Conservation (phyloP, 2,797 vertebrate genomes). For the Scomberomorus guttatus region DNA sequence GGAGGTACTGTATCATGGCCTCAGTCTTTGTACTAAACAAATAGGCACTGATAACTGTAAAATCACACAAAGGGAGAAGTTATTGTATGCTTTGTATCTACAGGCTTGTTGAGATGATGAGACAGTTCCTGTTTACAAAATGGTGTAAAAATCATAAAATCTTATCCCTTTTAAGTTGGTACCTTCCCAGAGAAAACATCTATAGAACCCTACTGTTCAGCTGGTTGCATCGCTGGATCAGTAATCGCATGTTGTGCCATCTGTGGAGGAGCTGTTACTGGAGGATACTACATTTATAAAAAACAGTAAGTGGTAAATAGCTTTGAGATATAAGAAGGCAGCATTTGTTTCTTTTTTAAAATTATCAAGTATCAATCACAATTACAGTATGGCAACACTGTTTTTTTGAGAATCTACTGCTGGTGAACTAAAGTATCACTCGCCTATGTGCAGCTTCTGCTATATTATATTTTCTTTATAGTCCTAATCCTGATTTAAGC, state of each 20-base stretch:
- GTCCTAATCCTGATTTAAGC: neutral
- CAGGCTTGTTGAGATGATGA: too few species aligned
- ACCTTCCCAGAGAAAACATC: neutral
- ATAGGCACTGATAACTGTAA: too few species aligned
- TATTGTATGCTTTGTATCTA: too few species aligned
- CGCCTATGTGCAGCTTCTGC: neutral
- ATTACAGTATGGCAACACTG: neutral
- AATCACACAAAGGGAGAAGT: too few species aligned
- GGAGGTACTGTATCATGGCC: too few species aligned
- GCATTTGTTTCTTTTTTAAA: neutral
- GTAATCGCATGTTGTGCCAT: conserved; percentile 41
- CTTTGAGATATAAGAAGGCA: accelerated
- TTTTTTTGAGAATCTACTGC: neutral
- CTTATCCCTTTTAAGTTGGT: neutral
- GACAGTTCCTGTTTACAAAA: too few species aligned
- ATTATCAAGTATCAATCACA: neutral
- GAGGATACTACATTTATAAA: neutral
- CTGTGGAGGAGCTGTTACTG: neutral
- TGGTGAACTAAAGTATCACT: too few species aligned
- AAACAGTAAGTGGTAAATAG: conserved; percentile 54
- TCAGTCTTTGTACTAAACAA: too few species aligned
- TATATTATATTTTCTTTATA: neutral
- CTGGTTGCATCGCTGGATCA: conserved; percentile 72
- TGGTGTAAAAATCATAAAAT: too few species aligned
- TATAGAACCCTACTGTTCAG: too few species aligned